phyloP scores from a whole-genome alignment of 2,797 vertebrate species.

The Limosa lapponica region DNA sequence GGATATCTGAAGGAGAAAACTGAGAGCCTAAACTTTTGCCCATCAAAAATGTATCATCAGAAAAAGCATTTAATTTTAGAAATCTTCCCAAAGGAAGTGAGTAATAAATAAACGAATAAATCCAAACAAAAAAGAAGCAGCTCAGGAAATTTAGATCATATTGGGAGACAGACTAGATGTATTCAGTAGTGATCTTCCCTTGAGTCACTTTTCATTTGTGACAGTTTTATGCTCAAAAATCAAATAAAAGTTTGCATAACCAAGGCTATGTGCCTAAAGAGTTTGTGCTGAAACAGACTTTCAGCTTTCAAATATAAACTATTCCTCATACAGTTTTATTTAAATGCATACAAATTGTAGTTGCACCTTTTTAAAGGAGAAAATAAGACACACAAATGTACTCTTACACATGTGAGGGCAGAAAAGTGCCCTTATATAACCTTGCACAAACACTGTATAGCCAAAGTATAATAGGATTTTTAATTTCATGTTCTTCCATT shows the following conservation, averaged over 20 bases:
- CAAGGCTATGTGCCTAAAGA: background rate
- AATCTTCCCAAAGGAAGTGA: background rate
- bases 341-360: background rate
- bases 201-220: background rate
- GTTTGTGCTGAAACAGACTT: background rate
- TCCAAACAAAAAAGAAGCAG: background rate
- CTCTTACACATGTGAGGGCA: background rate
- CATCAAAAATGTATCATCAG: fast-evolving
- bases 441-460: background rate
- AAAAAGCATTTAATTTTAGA: background rate
- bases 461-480: background rate
- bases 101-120: background rate
- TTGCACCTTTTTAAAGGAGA: background rate
- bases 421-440: background rate
- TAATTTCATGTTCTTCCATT: background rate
- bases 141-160: background rate
- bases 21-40: background rate
- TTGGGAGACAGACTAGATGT: background rate
- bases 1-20: background rate
- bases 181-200: background rate
- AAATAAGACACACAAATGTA: background rate
- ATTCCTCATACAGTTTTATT: background rate
- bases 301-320: background rate
- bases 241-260: background rate
- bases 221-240: background rate